phyloP scores from a whole-genome alignment of 2,113 vertebrate genomes.

The Diadophis punctatus region DNA sequence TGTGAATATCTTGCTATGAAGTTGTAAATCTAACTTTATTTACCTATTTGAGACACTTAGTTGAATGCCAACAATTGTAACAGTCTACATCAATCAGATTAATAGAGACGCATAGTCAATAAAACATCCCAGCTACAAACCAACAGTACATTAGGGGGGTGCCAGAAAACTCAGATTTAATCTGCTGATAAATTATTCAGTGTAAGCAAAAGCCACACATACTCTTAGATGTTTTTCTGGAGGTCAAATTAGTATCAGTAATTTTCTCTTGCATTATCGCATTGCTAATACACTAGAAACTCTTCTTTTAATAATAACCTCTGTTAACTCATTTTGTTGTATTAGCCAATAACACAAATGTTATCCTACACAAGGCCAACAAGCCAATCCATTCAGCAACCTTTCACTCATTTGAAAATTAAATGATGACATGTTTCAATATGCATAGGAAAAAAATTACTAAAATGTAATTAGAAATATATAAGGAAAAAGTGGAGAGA shows the following conservation, averaged over 20 bases:
- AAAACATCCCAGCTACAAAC: slow-evolving; percentile 42
- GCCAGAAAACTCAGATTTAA: slow-evolving; percentile 58
- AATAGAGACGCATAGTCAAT: slow-evolving; percentile 47
- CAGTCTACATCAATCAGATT: slow-evolving; percentile 30
- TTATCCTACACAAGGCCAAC: not conserved
- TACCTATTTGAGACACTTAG: slow-evolving; percentile 30
- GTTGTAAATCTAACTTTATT: slow-evolving; percentile 43
- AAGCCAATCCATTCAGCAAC: slow-evolving; percentile 17
- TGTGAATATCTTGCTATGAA: not conserved
- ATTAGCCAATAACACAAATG: slow-evolving; percentile 2
- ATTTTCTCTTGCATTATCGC: slow-evolving; percentile 51
- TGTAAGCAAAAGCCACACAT: slow-evolving; percentile 40
- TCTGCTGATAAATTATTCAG: slow-evolving; percentile 61
- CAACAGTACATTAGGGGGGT: slow-evolving; percentile 24
- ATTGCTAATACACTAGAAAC: slow-evolving; percentile 51
- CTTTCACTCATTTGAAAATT: not conserved
- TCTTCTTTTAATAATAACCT: slow-evolving; percentile 25
- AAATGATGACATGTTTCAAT: not conserved
- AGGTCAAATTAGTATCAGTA: slow-evolving; percentile 45
- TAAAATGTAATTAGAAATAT: slow-evolving; percentile 10
- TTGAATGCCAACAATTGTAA: slow-evolving; percentile 23
- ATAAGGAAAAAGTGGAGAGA: not conserved
- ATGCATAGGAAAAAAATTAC: slow-evolving; percentile 3
- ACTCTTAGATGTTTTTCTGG: slow-evolving; percentile 44
- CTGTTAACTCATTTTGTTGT: slow-evolving; percentile 31